Base-by-base conservation (phyloP, 2,113 vertebrate genomes). In the Empidonax alnorum region DNA sequence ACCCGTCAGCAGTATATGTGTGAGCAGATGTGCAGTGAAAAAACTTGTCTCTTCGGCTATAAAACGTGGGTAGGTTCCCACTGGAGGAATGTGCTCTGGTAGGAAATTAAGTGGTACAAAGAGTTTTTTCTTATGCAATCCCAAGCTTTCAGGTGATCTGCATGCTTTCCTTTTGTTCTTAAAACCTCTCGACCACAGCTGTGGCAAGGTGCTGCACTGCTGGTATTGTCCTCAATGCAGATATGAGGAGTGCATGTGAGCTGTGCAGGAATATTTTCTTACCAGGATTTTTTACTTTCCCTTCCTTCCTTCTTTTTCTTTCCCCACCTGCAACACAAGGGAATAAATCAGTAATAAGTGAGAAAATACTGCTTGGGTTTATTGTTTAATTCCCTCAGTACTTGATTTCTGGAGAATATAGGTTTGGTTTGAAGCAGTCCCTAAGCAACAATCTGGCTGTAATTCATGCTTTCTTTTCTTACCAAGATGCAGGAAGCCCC, bases 331-430 rank as follows among this genome's bases (percentile, higher is more conserved):
- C 53, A 75, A 41, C 83, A 75, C 77, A 68, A 78, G 55, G 65
- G 69, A 89, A 68, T 88, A 95, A 92, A 87, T 93, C 6, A 37
- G 28, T 84, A 95, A 25, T 88, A 94, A 95, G 79, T 81, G 56
- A 93, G 88, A 88, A 95, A 94, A 95, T 96, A 95, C n/a, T 56
- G 59, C 76, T 84, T 78, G 59, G 68, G 68, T 92, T 97, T 97
- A 90, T 94, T 93, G 83, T 86, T 94, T 87, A 89, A 90, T 95
- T 95, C 90, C 90, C 86, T 90, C 56, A 65, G 85, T 53, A 47
- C 49, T 47, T 89, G 90, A 87, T 96, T 96, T 87, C 92, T 93
- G 46, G 61, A 93, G 76, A 96, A 39, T 80, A 72, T n/a, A 87
- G 89, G 89, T 95, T 96, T 84, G 87, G 77, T 94, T 94, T 96